Percentiles rank a stretch among this genome's conserved stretches.
phyloP scores from a whole-genome alignment of 2,888 invertebrate genomes.

The Thalpophila matura region DNA sequence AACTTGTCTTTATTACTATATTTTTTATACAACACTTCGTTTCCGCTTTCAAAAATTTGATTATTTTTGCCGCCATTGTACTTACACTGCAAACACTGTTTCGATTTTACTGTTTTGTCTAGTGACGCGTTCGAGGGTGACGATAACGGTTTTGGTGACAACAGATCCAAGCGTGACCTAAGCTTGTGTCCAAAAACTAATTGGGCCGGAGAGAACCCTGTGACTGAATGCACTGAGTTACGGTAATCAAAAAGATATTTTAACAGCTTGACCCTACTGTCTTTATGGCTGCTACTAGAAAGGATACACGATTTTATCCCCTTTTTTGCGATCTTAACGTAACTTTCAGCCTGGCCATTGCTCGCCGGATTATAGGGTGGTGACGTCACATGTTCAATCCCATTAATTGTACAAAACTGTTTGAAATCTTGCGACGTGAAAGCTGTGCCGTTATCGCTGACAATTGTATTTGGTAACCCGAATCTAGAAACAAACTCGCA shows the following conservation, averaged over 20 bases:
- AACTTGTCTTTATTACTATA: background rate
- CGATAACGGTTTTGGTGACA: background rate
- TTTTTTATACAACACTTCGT: background rate
- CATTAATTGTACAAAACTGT: background rate
- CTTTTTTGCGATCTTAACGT: background rate
- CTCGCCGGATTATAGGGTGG: background rate
- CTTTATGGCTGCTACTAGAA: background rate
- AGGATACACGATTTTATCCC: background rate
- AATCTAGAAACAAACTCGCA: background rate
- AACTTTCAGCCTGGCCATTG: background rate
- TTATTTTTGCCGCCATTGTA: background rate
- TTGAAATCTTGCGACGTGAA: background rate
- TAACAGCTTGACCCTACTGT: background rate
- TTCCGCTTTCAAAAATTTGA: background rate
- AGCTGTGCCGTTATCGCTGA: background rate
- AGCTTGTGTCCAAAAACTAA: background rate
- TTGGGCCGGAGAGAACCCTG: background rate
- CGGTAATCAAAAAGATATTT: background rate
- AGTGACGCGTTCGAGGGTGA: background rate
- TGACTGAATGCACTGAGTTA: background rate
- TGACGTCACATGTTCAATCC: background rate
- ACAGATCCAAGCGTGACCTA: background rate
- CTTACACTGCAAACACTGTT: conserved; percentile 4
- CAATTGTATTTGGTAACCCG: background rate
- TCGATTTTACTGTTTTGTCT: background rate